Evolutionary conservation across 1,140 invertebrate species (phyloP), one percentile per base, ranked within the genome.

Genomic region (Maconellicoccus hirsutus): DNA sequence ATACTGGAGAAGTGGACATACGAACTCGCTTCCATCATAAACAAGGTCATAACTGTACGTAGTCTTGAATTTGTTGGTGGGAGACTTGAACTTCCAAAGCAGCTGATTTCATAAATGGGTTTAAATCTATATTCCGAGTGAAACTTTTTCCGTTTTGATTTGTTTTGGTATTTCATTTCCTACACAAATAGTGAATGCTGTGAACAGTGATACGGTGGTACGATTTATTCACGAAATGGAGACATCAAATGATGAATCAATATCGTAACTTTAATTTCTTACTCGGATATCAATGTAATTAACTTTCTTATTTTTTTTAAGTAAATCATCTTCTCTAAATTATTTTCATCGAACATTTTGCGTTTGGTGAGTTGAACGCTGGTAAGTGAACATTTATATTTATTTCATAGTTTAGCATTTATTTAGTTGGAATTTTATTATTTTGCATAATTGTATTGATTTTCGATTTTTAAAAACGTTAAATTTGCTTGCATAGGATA

Each of bases 61-160:
- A 38, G 42, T 52, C 42, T 52, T 52, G 6, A 52, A 8, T 52
- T 52, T 2, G 42, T 52, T 52, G 42, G 42, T 52, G 42, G 42
- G 42, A 52, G 42, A 52, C 6, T 52, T 52, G 42, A 52, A 52
- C 42, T 52, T 8, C 42, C n/a, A 52, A 52, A 52, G 42, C 42
- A 52, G 42, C 42, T 52, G 42, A 52, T 52, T 38, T 38, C 33
- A 38, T 38, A 38, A 38, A 38, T 38, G 42, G 42, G 4, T 52
- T 52, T 52, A 52, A 8, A 52, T 8, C 4, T 52, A 4, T 19
- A 52, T 52, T 52, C n/a, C 42, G n/a, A 52, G 42, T 52, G 42
- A 52, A 52, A 52, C 42, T 52, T 52, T 52, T 52, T 52, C 42
- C 42, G 42, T 52, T 52, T 52, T 16, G 42, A 52, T 52, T 52